Evolutionary conservation across 2,113 vertebrate species (phyloP).

Genomic region (Himantopus leucocephalus): DNA sequence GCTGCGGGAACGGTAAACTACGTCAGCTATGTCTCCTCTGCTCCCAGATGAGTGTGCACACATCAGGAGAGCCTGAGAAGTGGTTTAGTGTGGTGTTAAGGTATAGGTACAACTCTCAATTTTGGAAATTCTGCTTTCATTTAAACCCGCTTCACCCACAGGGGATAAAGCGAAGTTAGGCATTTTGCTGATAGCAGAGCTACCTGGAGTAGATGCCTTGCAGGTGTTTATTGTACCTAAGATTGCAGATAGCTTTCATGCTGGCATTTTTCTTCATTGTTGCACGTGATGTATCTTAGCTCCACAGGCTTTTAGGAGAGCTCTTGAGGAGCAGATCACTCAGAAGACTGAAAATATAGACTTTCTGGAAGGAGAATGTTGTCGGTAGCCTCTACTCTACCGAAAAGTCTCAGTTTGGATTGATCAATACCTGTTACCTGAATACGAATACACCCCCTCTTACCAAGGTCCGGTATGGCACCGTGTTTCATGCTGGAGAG

Average conservation of each 20-base stretch:
- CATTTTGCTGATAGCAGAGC: not conserved
- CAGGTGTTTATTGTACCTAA: not conserved
- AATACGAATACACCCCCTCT: not conserved
- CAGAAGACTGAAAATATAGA: not conserved
- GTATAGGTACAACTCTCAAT: rapidly evolving
- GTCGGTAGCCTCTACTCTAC: not conserved
- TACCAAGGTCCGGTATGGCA: not conserved
- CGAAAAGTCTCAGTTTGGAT: not conserved
- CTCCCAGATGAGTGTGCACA: not conserved
- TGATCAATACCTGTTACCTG: not conserved
- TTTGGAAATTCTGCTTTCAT: not conserved
- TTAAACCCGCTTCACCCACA: not conserved
- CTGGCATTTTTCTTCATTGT: not conserved
- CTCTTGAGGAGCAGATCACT: not conserved
- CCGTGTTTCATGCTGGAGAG: not conserved
- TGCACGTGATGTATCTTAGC: not conserved
- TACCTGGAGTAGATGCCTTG: not conserved
- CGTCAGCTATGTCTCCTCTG: rapidly evolving
- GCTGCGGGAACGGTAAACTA: not conserved
- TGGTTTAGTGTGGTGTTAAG: not conserved
- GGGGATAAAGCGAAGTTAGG: not conserved
- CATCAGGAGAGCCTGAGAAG: not conserved
- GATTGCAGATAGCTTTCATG: not conserved
- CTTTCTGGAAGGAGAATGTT: not conserved
- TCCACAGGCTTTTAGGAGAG: not conserved